Percentiles rank a stretch among this genome's conserved stretches.
phyloP scores from a whole-genome alignment of 2,113 vertebrate genomes.

The Miniopterus natalensis region DNA sequence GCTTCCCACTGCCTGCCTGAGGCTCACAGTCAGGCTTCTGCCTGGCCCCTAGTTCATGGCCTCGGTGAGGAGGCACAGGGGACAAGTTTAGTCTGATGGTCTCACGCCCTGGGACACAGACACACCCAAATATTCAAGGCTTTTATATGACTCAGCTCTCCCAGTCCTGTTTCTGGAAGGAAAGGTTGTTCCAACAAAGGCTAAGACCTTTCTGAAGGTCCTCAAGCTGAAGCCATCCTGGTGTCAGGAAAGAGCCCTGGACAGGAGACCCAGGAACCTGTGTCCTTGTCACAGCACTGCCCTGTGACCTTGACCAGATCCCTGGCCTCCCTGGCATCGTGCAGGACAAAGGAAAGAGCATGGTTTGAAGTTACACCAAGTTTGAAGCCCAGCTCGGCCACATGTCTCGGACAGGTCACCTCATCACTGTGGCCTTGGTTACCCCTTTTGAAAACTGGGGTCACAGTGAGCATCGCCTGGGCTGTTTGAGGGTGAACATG shows the following conservation, averaged over 20 bases:
- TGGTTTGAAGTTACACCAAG: rapidly evolving
- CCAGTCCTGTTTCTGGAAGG: neutral
- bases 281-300: rapidly evolving
- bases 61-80: too few species aligned
- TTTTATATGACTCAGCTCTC: neutral
- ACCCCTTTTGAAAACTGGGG: neutral
- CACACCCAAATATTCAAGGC: neutral
- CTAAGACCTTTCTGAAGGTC: neutral
- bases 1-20: neutral
- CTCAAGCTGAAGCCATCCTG: neutral
- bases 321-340: rapidly evolving
- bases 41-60: neutral
- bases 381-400: neutral
- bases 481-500: rapidly evolving
- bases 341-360: neutral
- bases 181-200: neutral
- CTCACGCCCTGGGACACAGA: neutral
- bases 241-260: rapidly evolving
- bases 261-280: rapidly evolving
- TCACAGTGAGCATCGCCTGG: rapidly evolving
- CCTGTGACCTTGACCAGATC: neutral
- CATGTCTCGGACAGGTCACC: neutral
- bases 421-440: neutral
- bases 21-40: neutral
- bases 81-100: neutral